Percentiles rank a stretch among this genome's conserved stretches.
Conservation (phyloP, 92 coral and sea anemone genomes). For the Nematostella vectensis region DNA sequence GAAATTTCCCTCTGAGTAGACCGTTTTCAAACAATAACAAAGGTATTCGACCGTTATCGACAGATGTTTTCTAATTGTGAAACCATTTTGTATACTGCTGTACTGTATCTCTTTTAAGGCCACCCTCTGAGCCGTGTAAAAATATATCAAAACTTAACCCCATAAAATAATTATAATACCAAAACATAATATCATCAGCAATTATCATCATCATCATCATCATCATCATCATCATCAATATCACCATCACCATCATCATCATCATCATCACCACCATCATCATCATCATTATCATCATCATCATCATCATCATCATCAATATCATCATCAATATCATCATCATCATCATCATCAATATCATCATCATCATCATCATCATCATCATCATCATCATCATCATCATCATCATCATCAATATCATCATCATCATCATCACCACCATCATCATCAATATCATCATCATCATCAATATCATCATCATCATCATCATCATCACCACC, state of each 20-base stretch:
- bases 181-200: neutral
- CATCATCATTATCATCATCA: constrained; percentile 1
- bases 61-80: too few relatives aligned
- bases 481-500: constrained; percentile 1
- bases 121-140: too few relatives aligned
- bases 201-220: neutral
- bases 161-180: neutral
- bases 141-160: neutral
- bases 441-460: neutral
- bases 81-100: too few relatives aligned
- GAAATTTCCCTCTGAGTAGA: too few relatives aligned
- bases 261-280: constrained; percentile 1
- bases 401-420: constrained; percentile 3
- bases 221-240: constrained; percentile 1
- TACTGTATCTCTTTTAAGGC: too few relatives aligned
- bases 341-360: neutral
- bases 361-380: constrained; percentile 2
- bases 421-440: neutral
- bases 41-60: too few relatives aligned
- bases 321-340: neutral
- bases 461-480: neutral
- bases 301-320: constrained; percentile 1
- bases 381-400: neutral
- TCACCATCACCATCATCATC: constrained; percentile 1
- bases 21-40: too few relatives aligned